phyloP scores from a whole-genome alignment of 2,113 vertebrate genomes.

The Lichenostomus cassidix region DNA sequence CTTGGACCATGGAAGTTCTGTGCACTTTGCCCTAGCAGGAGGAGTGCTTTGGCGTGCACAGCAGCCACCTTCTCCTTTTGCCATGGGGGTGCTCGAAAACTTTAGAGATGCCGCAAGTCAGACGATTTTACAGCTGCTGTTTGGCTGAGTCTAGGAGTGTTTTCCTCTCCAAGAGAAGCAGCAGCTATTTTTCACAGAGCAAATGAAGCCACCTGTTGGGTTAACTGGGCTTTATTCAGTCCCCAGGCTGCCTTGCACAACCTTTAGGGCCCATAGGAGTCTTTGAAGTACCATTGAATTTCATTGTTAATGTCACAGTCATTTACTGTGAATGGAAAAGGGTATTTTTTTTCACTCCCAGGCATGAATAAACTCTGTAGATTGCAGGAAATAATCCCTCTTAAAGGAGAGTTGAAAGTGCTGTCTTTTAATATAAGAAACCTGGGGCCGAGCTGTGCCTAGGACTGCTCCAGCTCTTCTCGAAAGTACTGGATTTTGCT shows the following conservation, averaged over 20 bases:
- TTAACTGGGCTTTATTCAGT: background rate
- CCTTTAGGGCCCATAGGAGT: constrained; percentile 9
- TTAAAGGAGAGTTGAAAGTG: constrained; percentile 3
- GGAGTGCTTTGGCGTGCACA: fast-evolving
- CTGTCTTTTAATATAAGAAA: constrained; percentile 20
- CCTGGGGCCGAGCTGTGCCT: background rate
- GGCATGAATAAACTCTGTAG: constrained; percentile 28
- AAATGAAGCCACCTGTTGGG: constrained; percentile 30
- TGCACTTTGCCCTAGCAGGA: background rate
- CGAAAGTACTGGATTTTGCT: background rate
- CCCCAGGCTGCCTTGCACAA: background rate
- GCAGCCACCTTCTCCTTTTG: background rate
- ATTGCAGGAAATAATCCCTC: constrained; percentile 18
- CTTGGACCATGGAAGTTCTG: background rate
- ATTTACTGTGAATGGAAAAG: constrained; percentile 44
- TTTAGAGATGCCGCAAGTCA: background rate
- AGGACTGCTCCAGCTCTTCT: background rate
- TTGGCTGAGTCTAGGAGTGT: background rate
- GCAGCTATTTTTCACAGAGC: background rate
- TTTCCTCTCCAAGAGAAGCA: background rate
- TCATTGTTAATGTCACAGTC: constrained; percentile 50
- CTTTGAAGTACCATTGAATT: constrained; percentile 65
- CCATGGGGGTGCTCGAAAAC: background rate
- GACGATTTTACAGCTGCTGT: background rate
- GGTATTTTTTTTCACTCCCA: background rate